Percentiles rank a stretch among this genome's conserved stretches.
These are phyloP conservation scores for Natator depressus DNA, from an alignment of 2,113 vertebrate species.

Conservation along the genomic window DNA sequence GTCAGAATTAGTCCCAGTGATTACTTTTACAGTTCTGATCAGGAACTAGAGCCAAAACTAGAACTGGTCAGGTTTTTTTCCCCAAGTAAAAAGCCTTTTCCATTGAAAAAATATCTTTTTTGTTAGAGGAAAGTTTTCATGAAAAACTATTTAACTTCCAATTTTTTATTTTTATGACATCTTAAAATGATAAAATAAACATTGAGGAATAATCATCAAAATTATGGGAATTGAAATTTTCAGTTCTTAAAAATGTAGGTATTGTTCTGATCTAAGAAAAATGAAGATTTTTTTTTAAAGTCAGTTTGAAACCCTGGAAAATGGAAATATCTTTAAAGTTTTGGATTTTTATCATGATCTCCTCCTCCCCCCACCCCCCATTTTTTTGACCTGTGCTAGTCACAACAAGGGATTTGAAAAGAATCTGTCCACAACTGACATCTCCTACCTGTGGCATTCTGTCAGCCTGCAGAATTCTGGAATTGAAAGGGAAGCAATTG, in stretches of 20 bases:
- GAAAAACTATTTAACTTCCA: background rate
- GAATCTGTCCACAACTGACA: background rate
- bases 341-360: background rate
- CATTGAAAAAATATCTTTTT: background rate
- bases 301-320: background rate
- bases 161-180: no score
- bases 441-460: background rate
- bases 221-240: no score
- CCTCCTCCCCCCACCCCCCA: no score
- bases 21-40: background rate
- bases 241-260: no score
- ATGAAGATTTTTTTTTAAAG: background rate
- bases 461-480: background rate
- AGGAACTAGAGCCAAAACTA: background rate
- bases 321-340: background rate
- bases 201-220: no score
- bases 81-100: background rate
- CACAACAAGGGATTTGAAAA: background rate
- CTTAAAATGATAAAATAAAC: no score
- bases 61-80: background rate
- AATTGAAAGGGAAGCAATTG: background rate
- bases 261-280: no score
- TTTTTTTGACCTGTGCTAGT: background rate
- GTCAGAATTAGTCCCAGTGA: background rate
- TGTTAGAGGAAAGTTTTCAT: accelerated